Conservation (phyloP, 1,140 invertebrate species). For the Drosophila neocordata region DNA sequence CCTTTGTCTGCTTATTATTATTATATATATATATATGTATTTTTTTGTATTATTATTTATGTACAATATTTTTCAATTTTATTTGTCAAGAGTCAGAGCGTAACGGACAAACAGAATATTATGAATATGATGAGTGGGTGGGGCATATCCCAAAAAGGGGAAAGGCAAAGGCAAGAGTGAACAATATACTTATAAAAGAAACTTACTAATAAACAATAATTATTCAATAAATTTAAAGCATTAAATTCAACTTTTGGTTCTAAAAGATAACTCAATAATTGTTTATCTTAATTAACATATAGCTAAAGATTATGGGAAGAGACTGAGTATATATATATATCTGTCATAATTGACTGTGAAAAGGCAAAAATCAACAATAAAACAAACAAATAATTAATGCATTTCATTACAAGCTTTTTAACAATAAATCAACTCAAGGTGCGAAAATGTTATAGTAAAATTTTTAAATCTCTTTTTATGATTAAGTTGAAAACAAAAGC, state of each 20-base stretch:
- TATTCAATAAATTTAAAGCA: slow-evolving; percentile 54
- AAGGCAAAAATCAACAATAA: slow-evolving; percentile 13
- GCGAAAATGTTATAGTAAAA: not conserved
- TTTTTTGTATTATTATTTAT: slow-evolving; percentile 37
- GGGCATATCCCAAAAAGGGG: not conserved
- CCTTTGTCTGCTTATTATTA: slow-evolving; percentile 44
- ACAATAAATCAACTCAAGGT: slow-evolving; percentile 12
- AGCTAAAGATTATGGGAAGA: not conserved
- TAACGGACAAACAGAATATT: slow-evolving; percentile 31
- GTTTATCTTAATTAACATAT: slow-evolving; percentile 49
- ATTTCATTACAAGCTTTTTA: not conserved
- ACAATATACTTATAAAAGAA: too few relatives aligned
- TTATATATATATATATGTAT: slow-evolving; percentile 26
- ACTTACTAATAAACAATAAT: slow-evolving; percentile 30
- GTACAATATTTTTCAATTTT: slow-evolving; percentile 28
- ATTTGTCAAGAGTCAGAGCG: slow-evolving; percentile 46
- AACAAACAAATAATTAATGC: slow-evolving; percentile 4
- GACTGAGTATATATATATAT: slow-evolving; percentile 24
- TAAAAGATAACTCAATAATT: slow-evolving; percentile 45
- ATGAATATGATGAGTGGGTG: not conserved
- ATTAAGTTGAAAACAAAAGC: slow-evolving; percentile 8
- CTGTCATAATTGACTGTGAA: slow-evolving; percentile 42
- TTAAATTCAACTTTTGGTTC: too few relatives aligned
- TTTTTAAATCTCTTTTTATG: not conserved
- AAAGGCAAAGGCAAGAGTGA: not conserved